Conservation (phyloP, 92 coral and sea anemone species). For the Phenganax subtilis region DNA sequence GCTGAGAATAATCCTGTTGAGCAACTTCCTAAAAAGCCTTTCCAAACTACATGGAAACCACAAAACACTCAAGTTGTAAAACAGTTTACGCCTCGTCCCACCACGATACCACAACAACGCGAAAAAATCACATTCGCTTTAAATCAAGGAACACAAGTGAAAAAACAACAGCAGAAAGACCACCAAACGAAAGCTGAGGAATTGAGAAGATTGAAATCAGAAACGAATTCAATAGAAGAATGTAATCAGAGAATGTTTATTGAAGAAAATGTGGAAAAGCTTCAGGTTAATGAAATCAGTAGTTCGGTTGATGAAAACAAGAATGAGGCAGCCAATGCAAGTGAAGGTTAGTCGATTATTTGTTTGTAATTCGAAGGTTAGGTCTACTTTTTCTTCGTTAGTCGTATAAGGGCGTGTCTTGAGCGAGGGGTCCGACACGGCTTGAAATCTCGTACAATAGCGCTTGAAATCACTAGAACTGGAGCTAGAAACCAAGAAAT, state of each 20-base stretch:
- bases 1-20: not conserved
- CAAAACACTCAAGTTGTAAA: not conserved
- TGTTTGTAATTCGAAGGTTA: too few species aligned
- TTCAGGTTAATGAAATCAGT: conserved; percentile 10
- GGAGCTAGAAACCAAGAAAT: too few species aligned
- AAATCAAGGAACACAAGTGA: not conserved
- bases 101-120: conserved; percentile 1
- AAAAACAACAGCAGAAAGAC: conserved; percentile 5
- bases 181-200: not conserved
- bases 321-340: not conserved
- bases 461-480: too few species aligned
- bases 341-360: too few species aligned
- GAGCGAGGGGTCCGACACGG: too few species aligned
- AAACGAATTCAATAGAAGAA: not conserved
- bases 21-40: not conserved
- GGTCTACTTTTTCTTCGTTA: too few species aligned
- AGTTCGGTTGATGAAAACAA: conserved; percentile 5
- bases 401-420: too few species aligned
- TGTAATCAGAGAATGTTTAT: not conserved
- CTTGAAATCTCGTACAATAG: too few species aligned
- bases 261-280: not conserved
- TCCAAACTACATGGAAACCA: not conserved
- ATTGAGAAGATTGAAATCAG: not conserved
- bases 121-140: conserved; percentile 25
- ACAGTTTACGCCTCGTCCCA: not conserved